Conservation (phyloP, 2,797 vertebrate genomes). For the Petrocephalus schoutedeni region DNA sequence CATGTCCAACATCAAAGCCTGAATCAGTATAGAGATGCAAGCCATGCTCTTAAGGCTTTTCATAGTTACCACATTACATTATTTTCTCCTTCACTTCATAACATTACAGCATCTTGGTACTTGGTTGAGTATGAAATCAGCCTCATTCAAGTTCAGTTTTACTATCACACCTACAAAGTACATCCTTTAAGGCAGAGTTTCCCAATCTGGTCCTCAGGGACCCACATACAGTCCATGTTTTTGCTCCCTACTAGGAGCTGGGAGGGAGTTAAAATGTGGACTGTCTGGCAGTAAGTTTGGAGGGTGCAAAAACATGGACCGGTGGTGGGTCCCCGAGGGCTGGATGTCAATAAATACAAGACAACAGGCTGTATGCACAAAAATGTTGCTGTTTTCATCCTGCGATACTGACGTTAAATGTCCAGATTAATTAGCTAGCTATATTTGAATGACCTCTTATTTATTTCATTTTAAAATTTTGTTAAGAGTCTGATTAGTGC, state of each 20-base stretch:
- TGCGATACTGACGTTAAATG: neutral
- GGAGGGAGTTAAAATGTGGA: too few relatives aligned
- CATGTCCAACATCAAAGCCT: neutral
- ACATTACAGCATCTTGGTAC: neutral
- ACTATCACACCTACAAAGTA: neutral
- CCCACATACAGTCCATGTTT: too few relatives aligned
- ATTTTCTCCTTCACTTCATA: neutral
- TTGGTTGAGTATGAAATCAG: neutral
- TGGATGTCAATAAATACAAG: neutral
- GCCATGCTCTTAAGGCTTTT: neutral
- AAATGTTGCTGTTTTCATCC: neutral
- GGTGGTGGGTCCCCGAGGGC: too few relatives aligned
- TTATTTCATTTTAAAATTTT: neutral
- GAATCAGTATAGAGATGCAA: neutral
- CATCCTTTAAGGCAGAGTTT: neutral
- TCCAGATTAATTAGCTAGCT: neutral
- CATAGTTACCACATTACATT: neutral
- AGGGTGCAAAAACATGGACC: too few relatives aligned
- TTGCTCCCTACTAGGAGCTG: too few relatives aligned
- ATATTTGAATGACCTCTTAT: neutral
- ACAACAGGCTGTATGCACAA: neutral
- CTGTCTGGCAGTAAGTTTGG: too few relatives aligned
- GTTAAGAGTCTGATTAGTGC: neutral
- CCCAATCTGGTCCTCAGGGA: too few relatives aligned
- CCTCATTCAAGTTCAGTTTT: neutral